Conservation (phyloP, 2,888 invertebrate species). For the Germaria angustata region DNA sequence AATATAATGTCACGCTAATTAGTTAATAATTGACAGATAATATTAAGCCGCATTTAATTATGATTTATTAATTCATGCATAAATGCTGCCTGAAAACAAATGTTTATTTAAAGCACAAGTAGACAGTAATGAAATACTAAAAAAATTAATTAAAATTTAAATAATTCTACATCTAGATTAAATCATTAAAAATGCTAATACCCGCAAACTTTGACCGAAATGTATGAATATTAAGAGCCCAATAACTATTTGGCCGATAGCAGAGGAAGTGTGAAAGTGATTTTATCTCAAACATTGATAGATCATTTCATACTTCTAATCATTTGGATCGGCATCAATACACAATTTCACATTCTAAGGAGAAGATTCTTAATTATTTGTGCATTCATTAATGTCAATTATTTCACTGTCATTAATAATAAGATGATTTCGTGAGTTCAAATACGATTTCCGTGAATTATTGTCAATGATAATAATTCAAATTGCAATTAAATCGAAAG, state of each 20-base stretch:
- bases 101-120: slow-evolving; percentile 6
- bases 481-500: neutral
- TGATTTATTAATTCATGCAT: slow-evolving; percentile 26
- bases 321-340: slow-evolving; percentile 17
- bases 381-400: slow-evolving; percentile 13
- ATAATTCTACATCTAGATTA: neutral
- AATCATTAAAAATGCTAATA: neutral
- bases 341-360: neutral
- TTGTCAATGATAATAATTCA: neutral
- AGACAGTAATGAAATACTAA: neutral
- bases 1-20: slow-evolving; percentile 44
- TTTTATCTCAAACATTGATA: neutral
- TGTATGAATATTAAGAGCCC: neutral
- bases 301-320: neutral
- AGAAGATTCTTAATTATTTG: neutral
- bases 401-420: neutral
- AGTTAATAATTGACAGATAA: slow-evolving; percentile 34
- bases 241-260: neutral
- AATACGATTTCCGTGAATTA: slow-evolving; percentile 24
- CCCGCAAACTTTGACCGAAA: neutral
- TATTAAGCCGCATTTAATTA: slow-evolving; percentile 38
- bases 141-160: slow-evolving; percentile 7
- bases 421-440: slow-evolving; percentile 9
- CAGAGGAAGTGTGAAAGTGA: neutral
- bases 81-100: neutral